Conservation (phyloP, 53 echinoderm and acorn worm genomes). For the Temnopleurus reevesii region DNA sequence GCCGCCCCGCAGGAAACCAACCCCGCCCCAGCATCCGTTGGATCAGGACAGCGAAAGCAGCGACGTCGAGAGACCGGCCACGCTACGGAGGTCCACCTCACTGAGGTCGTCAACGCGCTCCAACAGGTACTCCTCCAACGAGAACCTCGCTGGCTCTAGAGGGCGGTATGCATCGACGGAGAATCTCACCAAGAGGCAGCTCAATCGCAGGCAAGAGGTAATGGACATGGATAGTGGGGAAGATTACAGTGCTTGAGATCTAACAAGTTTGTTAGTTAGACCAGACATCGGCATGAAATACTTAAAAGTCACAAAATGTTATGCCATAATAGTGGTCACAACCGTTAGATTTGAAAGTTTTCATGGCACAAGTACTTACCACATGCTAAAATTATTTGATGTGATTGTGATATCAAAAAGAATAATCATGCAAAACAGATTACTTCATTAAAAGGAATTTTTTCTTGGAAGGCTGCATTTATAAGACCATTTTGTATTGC, state of each 20-base stretch:
- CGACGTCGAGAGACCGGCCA: constrained; percentile 50
- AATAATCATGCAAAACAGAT: too few relatives aligned
- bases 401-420: too few relatives aligned
- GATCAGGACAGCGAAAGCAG: constrained; percentile 62
- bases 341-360: too few relatives aligned
- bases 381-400: too few relatives aligned
- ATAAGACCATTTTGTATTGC: too few relatives aligned
- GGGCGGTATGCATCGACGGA: constrained; percentile 80
- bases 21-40: constrained; percentile 35
- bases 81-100: constrained; percentile 59
- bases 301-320: too few relatives aligned
- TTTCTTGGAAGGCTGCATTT: too few relatives aligned
- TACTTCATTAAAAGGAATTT: too few relatives aligned
- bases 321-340: too few relatives aligned
- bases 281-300: too few relatives aligned
- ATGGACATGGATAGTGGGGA: constrained; percentile 42
- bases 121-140: constrained; percentile 57
- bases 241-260: constrained; percentile 25
- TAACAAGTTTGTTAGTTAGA: neutral
- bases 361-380: too few relatives aligned
- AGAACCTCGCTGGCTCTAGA: constrained; percentile 53
- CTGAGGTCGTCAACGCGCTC: constrained; percentile 42
- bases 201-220: constrained; percentile 44
- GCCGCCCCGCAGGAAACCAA: constrained; percentile 33
- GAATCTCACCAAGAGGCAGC: constrained; percentile 64